Base-by-base conservation (phyloP, 2,113 vertebrate genomes). In the Larimichthys polyactis region DNA sequence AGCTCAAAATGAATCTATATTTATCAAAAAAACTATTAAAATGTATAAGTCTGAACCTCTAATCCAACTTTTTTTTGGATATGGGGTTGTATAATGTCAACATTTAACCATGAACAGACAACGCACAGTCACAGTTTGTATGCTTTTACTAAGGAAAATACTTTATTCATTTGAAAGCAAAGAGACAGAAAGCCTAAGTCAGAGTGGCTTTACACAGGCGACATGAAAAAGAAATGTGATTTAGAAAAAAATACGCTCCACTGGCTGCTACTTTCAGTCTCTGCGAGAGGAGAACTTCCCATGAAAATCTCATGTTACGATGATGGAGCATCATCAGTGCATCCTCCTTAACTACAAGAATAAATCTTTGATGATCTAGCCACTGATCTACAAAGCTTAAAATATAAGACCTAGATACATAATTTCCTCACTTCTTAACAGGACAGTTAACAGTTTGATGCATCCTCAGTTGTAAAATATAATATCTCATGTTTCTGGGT, bases 141-240 rank as follows among this genome's bases (percentile, higher is more conserved):
- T 89, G 83, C 87, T 91, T 94, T 94, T 92, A 90, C 90, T 92
- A 91, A 46, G 79, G 83, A 94, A 94, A 94, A 92, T 94, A 94
- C 83, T 92, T 90, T 92, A 90, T 93, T 86, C 44, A 27, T 71
- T 81, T 81, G 54, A 85, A 91, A 82, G 88, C 75, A 73, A 84
- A 43, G 67, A 74, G 51, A 88, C 67, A 93, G 70, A 59, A 78
- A 46, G 68, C 40, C 52, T 1, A 36, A n/a, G 59, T 70, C 73
- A 83, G 27, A 36, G 58, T 19, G 66, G 20, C 49, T 86, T 87
- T 79, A 84, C 66, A 89, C 71, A 77, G 59, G 57, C 12, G 55
- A 81, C 15, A 67, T 32, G 22, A 17, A 71, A 58, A 77, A 40
- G 2, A 68, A 74, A 65, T 72, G 3, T 59, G 27, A 54, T 27